Evolutionary conservation across 2,888 invertebrate genomes (phyloP), one percentile per base, ranked within the genome.

Genomic region (Schrankia costaestrigalis): DNA sequence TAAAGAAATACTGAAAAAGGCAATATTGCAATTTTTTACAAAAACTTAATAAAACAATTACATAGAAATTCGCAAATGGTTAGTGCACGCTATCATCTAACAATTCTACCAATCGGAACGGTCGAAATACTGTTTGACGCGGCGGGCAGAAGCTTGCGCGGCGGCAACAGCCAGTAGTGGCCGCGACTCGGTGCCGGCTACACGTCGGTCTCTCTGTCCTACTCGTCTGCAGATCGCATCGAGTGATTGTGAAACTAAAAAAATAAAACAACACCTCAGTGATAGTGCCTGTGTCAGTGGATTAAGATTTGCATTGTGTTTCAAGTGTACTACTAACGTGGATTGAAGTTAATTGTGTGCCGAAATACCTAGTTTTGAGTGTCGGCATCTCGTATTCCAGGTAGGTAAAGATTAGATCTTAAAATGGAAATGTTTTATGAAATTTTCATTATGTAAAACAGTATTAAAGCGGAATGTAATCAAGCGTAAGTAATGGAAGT

Each of bases 121-220:
- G 68, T 60, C 58, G 60, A 59, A 58, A 56, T 71, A 71, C 65
- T 78, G 67, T 75, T 66, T 73, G 75, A 70, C 73, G 60, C 62
- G 66, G 55, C 49, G 71, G 68, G 75, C 67, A 66, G 74, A 74
- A 74, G 73, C 70, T 74, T 81, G 84, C 81, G 83, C 82, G 74
- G 69, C 64, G 63, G 67, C 60, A 50, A 52, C 22, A 27, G 31
- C 18, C 73, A 83, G 85, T 84, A 56, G 54, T 58, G 55, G 51
- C 64, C 79, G 84, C 56, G 81, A 55, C 60, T 47, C 57, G 56
- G 70, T 50, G 67, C 49, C 44, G 69, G 43, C 46, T 50, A 70
- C 66, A 67, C 74, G 78, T 63, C 61, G 63, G 62, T 57, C 41
- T 36, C 35, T 29, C 12, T 38, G 35, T 32, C 50, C 3, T 21